Percentiles rank a stretch among this genome's conserved stretches.
Evolutionary conservation across 2,888 invertebrate species (phyloP).

Genomic region (Nebria brevicollis): DNA sequence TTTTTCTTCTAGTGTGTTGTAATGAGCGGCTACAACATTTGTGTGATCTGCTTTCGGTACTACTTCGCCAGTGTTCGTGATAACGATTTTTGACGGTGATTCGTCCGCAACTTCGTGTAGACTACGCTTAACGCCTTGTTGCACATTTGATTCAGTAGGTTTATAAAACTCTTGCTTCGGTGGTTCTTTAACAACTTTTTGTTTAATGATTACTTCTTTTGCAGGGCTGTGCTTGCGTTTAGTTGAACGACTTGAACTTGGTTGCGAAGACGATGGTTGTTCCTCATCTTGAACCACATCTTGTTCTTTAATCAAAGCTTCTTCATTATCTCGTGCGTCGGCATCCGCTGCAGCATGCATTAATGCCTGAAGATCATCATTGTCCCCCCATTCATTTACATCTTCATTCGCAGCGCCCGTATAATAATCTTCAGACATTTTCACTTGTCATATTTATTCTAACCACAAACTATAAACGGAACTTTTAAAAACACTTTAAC

Average conservation of each 20-base stretch:
- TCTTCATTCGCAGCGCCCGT: conserved; percentile 26
- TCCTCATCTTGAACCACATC: conserved; percentile 47
- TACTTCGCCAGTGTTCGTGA: conserved; percentile 48
- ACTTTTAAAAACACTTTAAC: neutral
- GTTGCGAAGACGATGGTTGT: conserved; percentile 45
- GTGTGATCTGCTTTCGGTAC: conserved; percentile 59
- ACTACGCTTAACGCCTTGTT: conserved; percentile 23
- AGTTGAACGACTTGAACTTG: conserved; percentile 27
- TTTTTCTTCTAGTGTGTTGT: conserved; percentile 88
- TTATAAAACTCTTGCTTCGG: conserved; percentile 26
- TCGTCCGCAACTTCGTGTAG: conserved; percentile 26
- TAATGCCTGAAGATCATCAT: conserved; percentile 59
- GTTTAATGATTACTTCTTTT: conserved; percentile 6
- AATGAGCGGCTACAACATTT: conserved; percentile 87
- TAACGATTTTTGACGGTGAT: conserved; percentile 40
- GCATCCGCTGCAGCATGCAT: conserved; percentile 60
- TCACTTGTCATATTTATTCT: conserved; percentile 42
- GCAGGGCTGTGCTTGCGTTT: conserved; percentile 25
- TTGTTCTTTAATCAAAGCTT: conserved; percentile 47
- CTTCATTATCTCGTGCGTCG: conserved; percentile 56
- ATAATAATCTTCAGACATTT: conserved; percentile 45
- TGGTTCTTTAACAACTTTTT: neutral
- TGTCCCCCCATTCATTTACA: conserved; percentile 46
- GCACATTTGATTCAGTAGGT: conserved; percentile 1
- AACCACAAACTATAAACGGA: neutral